Base-by-base conservation (phyloP, 2,888 invertebrate species). In the Agrochola macilenta region DNA sequence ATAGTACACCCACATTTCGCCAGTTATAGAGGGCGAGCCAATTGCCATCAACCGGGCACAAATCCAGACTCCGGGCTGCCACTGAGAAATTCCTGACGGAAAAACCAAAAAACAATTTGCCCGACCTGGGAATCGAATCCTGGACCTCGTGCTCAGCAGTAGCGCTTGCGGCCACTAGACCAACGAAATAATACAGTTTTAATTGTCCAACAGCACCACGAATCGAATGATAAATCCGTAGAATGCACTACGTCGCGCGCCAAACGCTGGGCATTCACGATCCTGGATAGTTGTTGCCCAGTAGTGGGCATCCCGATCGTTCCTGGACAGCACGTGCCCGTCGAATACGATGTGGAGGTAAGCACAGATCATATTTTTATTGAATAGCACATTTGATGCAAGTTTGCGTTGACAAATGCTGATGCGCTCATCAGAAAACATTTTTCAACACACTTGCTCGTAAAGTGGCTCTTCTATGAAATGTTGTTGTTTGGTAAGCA, bases 271-370 rank as follows among this genome's bases (percentile, higher is more conserved):
- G 93, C 93, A 0, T 96, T 88, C 92, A 94, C 95, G 1, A 75
- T 95, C 2, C 87, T 96, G 54, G 96, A 96, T 89, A 83, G 87
- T 76, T 94, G 94, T 86, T 94, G 95, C 88, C 93, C 92, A 2
- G 83, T 92, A 0, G 91, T 89, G 49, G 94, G 92, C 58, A 81
- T 95, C 3, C 85, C 92, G 3, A 71, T 92, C 46, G 84, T 88
- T 11, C 88, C 91, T 5, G 94, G 93, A 0, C 61, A 77, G 0
- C 94, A 94, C 54, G 79, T 93, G 74, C 95, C 95, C 0, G 4
- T 3, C 0, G 93, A 92, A 76, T 91, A 88, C 66, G 93, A 96
- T 74, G 82, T 95, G 0, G 92, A 94, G 2, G 96, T 96, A 58
- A 90, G 90, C 89, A 49, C 9, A 39, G 39, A 43, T 26, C 7